Evolutionary conservation across 2,888 invertebrate genomes (phyloP).

Genomic region (Theretra japonica): DNA sequence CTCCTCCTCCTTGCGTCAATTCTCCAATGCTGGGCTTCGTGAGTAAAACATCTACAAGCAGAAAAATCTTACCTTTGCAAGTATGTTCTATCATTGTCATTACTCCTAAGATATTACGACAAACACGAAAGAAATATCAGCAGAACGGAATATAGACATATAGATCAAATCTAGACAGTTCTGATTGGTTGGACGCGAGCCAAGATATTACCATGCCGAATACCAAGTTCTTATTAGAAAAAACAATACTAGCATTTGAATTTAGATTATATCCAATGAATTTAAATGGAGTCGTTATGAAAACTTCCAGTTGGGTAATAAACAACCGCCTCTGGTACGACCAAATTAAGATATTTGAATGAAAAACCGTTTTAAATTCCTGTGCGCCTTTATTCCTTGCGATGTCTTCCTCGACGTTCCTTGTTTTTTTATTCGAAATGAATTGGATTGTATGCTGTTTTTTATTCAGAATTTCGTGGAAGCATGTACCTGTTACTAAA

Average conservation of each 20-base stretch:
- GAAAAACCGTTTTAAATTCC: constrained; percentile 32
- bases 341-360: constrained; percentile 26
- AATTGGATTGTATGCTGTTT: background rate
- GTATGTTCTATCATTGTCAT: no score
- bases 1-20: no score
- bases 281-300: constrained; percentile 40
- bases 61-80: no score
- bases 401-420: constrained; percentile 23
- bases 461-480: no score
- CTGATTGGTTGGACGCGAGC: background rate
- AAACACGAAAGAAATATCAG: no score
- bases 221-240: background rate
- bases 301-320: constrained; percentile 32
- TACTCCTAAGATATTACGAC: no score
- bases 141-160: background rate
- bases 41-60: no score
- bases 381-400: constrained; percentile 36
- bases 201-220: background rate
- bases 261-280: constrained; percentile 38
- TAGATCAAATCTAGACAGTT: background rate
- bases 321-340: background rate
- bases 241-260: constrained; percentile 15
- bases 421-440: constrained; percentile 1
- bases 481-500: no score
- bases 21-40: no score